A percentile compares a stretch with the other conserved stretches of the same genome.
Evolutionary conservation across 1,140 invertebrate genomes (phyloP).

Genomic region (Pseudomyrmex gracilis): DNA sequence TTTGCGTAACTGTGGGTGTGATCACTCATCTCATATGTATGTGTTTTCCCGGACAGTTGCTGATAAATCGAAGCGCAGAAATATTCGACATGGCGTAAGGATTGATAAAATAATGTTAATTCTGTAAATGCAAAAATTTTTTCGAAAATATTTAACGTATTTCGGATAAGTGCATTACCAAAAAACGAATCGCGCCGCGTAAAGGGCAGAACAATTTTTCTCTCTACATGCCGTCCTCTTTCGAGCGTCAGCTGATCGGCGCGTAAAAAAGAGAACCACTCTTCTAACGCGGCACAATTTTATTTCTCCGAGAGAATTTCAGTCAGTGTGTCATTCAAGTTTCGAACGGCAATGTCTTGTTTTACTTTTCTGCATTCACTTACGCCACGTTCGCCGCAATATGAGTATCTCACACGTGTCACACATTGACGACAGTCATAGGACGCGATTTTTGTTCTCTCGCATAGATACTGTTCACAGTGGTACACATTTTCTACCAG

Average conservation of each 20-base stretch:
- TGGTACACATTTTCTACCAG: conserved; percentile 26
- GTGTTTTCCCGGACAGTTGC: conserved; percentile 39
- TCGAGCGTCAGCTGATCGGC: too few species aligned
- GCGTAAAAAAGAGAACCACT: too few species aligned
- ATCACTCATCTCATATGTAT: conserved; percentile 16
- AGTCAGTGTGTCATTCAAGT: too few species aligned
- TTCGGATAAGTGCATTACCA: too few species aligned
- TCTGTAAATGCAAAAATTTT: neutral
- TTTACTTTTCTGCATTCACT: neutral
- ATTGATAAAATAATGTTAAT: neutral
- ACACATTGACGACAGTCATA: neutral
- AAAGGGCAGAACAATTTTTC: too few species aligned
- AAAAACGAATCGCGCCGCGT: too few species aligned
- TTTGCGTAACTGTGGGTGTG: neutral
- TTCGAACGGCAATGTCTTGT: neutral
- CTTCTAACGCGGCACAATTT: too few species aligned
- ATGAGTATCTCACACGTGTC: neutral
- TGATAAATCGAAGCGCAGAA: conserved; percentile 23
- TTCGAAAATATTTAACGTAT: too few species aligned
- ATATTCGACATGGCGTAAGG: conserved; percentile 22
- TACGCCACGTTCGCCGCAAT: neutral
- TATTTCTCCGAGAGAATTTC: too few species aligned
- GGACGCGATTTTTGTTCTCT: neutral
- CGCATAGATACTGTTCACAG: neutral
- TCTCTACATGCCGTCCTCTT: too few species aligned